Conservation (phyloP, 2,797 vertebrate genomes). For the Choloepus didactylus region DNA sequence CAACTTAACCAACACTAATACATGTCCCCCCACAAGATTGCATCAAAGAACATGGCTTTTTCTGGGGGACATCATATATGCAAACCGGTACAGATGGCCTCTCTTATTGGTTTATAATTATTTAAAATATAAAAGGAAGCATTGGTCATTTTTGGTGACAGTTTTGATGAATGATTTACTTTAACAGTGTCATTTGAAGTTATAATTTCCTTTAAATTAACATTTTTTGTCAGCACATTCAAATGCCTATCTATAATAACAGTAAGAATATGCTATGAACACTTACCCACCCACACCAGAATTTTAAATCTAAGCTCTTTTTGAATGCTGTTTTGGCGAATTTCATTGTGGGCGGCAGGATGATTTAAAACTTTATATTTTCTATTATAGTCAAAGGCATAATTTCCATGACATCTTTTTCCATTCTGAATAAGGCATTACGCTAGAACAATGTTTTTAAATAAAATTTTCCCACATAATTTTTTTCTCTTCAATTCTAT, state of each 20-base stretch:
- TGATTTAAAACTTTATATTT: conserved; percentile 78
- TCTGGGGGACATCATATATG: too few relatives aligned
- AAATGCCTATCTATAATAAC: conserved; percentile 61
- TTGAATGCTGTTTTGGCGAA: conserved; percentile 68
- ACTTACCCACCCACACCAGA: conserved; percentile 68
- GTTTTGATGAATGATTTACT: conserved; percentile 64
- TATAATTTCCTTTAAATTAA: conserved; percentile 60
- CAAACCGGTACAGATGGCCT: too few relatives aligned
- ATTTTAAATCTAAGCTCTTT: conserved; percentile 68
- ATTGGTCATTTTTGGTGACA: conserved; percentile 58
- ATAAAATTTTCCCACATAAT: conserved; percentile 66
- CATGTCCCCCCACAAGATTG: too few relatives aligned
- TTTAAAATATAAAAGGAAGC: conserved; percentile 41
- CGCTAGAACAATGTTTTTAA: conserved; percentile 72
- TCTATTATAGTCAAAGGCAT: conserved; percentile 76
- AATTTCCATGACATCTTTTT: conserved; percentile 80
- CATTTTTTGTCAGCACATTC: conserved; percentile 58
- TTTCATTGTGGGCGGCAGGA: conserved; percentile 74
- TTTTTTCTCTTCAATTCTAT: conserved; percentile 65
- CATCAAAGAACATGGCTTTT: too few relatives aligned
- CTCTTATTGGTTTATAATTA: not conserved
- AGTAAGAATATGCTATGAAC: conserved; percentile 40
- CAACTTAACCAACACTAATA: too few relatives aligned
- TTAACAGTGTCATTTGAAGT: conserved; percentile 63
- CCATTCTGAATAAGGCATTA: conserved; percentile 72